Evolutionary conservation across 2,797 vertebrate species (phyloP).

Genomic region (Enteromius mattozi): DNA sequence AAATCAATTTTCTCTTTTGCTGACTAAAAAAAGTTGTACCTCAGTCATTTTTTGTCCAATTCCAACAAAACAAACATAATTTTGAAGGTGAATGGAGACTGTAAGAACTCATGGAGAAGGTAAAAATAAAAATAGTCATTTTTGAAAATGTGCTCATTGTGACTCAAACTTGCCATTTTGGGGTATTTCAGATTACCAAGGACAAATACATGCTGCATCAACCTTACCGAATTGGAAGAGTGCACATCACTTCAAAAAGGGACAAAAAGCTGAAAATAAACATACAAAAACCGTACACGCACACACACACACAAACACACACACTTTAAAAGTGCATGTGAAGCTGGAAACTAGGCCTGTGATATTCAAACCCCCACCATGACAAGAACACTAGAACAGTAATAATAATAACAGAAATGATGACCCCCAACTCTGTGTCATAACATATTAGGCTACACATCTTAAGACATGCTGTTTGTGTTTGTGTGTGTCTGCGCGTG

Average conservation of each 20-base stretch:
- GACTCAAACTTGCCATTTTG: not conserved
- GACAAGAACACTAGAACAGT: constrained; percentile 15
- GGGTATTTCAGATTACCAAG: not conserved
- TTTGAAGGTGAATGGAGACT: too few relatives aligned
- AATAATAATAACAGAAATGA: constrained; percentile 28
- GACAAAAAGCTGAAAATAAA: constrained; percentile 3
- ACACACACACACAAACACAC: not conserved
- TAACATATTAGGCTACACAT: constrained; percentile 27
- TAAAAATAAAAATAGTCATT: too few relatives aligned
- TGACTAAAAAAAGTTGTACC: too few relatives aligned
- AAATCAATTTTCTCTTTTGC: too few relatives aligned
- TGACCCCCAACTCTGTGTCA: constrained; percentile 27
- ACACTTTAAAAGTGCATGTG: not conserved
- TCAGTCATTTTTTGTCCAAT: too few relatives aligned
- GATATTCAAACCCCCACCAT: constrained; percentile 15
- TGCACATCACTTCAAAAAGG: not conserved
- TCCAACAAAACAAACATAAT: too few relatives aligned
- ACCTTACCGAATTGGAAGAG: not conserved
- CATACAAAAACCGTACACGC: not conserved
- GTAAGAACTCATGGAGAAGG: too few relatives aligned
- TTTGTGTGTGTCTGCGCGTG: constrained; percentile 53
- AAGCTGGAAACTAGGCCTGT: constrained; percentile 1
- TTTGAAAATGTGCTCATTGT: too few relatives aligned
- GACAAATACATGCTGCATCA: not conserved
- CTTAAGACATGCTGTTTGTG: constrained; percentile 45